These are phyloP conservation scores for Hipparchia sbordonii DNA, from an alignment of 2,888 invertebrate genomes.

Conservation along the genomic window DNA sequence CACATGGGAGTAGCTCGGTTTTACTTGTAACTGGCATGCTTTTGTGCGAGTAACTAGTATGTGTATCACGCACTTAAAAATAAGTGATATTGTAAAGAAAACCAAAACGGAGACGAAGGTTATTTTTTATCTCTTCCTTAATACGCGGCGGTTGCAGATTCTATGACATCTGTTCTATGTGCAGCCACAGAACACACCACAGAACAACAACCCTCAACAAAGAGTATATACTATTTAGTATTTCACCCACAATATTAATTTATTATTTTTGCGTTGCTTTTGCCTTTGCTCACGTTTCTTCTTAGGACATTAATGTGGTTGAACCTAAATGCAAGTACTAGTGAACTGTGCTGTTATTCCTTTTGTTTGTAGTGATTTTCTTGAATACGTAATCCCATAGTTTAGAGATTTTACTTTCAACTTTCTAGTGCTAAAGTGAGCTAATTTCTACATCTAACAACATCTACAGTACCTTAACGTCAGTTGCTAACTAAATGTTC, in stretches of 20 bases:
- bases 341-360: constrained; percentile 39
- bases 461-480: constrained; percentile 28
- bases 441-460: constrained; percentile 22
- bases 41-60: no score
- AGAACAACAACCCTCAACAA: no score
- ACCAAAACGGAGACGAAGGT: no score
- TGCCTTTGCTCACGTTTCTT: constrained; percentile 4
- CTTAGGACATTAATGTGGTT: not conserved
- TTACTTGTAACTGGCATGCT: no score
- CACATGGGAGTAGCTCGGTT: no score
- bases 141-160: no score
- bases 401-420: constrained; percentile 35
- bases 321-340: constrained; percentile 40
- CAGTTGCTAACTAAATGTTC: constrained; percentile 34
- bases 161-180: no score
- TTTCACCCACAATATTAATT: not conserved
- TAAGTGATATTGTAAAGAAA: no score
- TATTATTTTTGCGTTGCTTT: constrained; percentile 1
- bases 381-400: constrained; percentile 36
- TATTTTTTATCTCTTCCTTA: no score
- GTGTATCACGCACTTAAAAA: no score
- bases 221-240: no score
- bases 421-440: constrained; percentile 37
- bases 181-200: not conserved
- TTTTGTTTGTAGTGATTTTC: constrained; percentile 40